phyloP scores from a whole-genome alignment of 2,888 invertebrate genomes.

The Mycalesis mineus region DNA sequence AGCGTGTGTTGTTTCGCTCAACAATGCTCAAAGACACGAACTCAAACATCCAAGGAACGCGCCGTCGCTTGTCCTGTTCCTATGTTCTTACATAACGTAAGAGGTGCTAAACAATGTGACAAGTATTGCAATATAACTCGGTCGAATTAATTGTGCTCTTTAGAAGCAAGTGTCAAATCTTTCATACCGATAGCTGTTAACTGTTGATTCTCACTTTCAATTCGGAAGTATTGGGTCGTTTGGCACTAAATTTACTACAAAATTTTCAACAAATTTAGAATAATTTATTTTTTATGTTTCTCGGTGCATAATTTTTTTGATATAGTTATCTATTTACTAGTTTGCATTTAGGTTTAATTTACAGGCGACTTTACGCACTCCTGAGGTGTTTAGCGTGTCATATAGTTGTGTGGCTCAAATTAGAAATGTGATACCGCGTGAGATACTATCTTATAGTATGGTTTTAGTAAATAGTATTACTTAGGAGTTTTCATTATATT shows the following conservation, averaged over 20 bases:
- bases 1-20: neutral
- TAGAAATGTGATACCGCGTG: neutral
- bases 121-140: too few relatives aligned
- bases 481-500: constrained; percentile 19
- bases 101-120: too few relatives aligned
- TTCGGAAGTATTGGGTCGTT: too few relatives aligned
- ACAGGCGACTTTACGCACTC: neutral
- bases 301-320: too few relatives aligned
- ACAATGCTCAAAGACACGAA: neutral
- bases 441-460: neutral
- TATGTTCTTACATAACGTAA: neutral
- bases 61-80: neutral
- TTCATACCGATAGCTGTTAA: too few relatives aligned
- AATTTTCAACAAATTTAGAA: too few relatives aligned
- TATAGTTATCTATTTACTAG: neutral
- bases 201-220: too few relatives aligned
- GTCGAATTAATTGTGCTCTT: neutral
- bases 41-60: neutral
- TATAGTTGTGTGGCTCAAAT: neutral
- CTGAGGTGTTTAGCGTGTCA: neutral
- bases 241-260: too few relatives aligned
- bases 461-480: constrained; percentile 14
- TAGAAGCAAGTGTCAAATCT: too few relatives aligned
- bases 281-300: too few relatives aligned
- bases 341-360: neutral